Conservation (phyloP, 2,113 vertebrate species). For the human (Homo sapiens) region DNA sequence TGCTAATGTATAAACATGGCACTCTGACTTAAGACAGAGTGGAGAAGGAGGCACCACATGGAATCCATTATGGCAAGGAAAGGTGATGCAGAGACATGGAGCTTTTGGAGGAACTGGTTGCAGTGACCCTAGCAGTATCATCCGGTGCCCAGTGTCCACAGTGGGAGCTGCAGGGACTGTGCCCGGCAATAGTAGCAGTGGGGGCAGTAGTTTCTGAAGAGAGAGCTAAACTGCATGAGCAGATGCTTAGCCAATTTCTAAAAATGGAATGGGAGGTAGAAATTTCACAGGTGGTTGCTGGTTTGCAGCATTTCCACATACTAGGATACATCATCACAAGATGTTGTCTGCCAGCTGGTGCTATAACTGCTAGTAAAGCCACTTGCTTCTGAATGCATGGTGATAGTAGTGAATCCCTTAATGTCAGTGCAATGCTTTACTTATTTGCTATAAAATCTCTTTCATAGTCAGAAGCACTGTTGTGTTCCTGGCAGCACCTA, state of each 20-base stretch:
- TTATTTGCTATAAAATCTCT: not conserved
- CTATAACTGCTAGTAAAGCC: not conserved
- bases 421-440: not conserved
- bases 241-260: not conserved
- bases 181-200: not conserved
- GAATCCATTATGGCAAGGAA: not conserved
- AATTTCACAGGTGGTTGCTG: not conserved
- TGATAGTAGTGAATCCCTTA: not conserved
- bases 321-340: not conserved
- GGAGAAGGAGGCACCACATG: not conserved
- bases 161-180: not conserved
- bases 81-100: not conserved
- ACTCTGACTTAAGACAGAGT: not conserved
- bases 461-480: not conserved
- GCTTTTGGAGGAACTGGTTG: not conserved
- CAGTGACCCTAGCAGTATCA: not conserved
- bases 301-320: not conserved
- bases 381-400: not conserved
- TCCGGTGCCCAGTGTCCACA: not conserved
- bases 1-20: not conserved
- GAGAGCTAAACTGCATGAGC: not conserved
- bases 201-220: not conserved
- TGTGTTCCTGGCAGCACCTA: not conserved
- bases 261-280: not conserved
- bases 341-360: no score